These are phyloP conservation scores for Coryphaenoides rupestris DNA, from an alignment of 2,113 vertebrate species.

Conservation along the genomic window DNA sequence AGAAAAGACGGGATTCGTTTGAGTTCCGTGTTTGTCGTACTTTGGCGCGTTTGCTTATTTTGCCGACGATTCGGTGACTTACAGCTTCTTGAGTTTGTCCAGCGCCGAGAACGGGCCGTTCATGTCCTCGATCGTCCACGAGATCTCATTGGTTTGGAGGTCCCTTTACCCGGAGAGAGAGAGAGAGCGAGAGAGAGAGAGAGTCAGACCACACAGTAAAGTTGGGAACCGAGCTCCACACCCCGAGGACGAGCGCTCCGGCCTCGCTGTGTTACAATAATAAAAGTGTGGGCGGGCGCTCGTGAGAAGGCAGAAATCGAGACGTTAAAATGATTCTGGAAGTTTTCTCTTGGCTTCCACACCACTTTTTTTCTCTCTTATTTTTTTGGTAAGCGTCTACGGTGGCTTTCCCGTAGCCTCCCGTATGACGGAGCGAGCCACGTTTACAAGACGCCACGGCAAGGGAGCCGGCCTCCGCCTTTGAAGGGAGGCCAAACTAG, in stretches of 20 bases:
- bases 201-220: constrained; percentile 12
- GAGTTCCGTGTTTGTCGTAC: no score
- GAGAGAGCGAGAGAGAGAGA: no score
- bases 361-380: constrained; percentile 39
- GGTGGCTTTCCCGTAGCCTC: constrained; percentile 29
- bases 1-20: constrained; percentile 24
- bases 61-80: constrained; percentile 57
- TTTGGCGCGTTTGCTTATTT: not conserved
- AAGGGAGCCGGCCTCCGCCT: no score
- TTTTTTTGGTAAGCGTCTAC: constrained; percentile 15
- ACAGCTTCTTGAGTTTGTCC: constrained; percentile 87
- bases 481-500: no score
- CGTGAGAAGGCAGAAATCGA: constrained; percentile 13
- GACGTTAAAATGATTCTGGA: constrained; percentile 45
- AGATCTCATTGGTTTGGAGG: constrained; percentile 94
- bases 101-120: constrained; percentile 95
- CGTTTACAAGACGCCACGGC: not conserved
- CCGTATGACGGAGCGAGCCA: no score
- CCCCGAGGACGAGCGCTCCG: no score
- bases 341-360: constrained; percentile 35
- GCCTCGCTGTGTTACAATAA: constrained; percentile 6
- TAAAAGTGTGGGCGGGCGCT: constrained; percentile 39
- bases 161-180: no score
- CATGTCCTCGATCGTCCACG: constrained; percentile 98
- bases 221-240: constrained; percentile 39